A percentile compares a stretch with the other conserved stretches of the same genome.
Conservation (phyloP, 2,888 invertebrate species). For the Copidosoma aretas region DNA sequence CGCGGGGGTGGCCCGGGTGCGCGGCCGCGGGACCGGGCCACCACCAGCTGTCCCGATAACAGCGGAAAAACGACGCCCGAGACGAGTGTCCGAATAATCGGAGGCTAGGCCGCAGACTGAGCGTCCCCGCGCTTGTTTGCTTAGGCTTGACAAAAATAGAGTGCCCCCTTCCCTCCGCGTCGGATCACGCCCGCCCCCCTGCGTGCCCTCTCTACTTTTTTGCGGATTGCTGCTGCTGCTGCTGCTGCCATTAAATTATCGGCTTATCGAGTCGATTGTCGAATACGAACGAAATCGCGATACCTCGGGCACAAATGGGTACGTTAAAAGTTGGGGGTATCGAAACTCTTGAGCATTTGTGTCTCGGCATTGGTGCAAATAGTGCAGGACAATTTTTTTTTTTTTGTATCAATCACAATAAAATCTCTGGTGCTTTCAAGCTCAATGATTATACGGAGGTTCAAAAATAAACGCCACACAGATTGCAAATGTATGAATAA, state of each 20-base stretch:
- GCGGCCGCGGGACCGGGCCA: constrained; percentile 4
- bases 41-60: constrained; percentile 6
- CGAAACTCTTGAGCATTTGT: too few relatives aligned
- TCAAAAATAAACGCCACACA: too few relatives aligned
- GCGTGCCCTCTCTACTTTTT: neutral
- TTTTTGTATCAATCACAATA: too few relatives aligned
- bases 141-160: constrained; percentile 56
- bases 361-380: too few relatives aligned
- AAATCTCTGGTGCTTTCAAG: too few relatives aligned
- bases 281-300: too few relatives aligned
- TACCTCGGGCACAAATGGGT: too few relatives aligned
- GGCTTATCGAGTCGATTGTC: neutral
- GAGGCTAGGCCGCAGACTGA: constrained; percentile 57
- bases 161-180: constrained; percentile 28
- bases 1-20: neutral
- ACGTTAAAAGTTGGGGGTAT: too few relatives aligned
- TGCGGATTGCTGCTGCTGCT: constrained; percentile 11
- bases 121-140: constrained; percentile 47
- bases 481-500: too few relatives aligned
- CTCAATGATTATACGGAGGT: too few relatives aligned
- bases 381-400: too few relatives aligned
- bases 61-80: neutral
- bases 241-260: constrained; percentile 20
- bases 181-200: neutral
- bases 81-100: constrained; percentile 35